Conservation (phyloP, 2,113 vertebrate species). For the Clarias gariepinus region DNA sequence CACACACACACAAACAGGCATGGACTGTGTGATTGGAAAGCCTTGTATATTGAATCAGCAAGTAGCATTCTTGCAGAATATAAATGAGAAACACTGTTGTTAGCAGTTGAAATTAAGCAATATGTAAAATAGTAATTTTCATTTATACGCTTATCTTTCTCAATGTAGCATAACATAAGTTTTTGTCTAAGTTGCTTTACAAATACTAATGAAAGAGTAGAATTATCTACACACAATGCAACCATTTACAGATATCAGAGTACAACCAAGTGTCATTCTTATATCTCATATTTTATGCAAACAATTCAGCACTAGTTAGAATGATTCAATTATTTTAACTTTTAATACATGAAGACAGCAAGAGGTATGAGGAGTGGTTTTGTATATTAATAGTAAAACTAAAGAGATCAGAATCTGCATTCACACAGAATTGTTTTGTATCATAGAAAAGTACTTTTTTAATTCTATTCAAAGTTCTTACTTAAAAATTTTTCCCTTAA, state of each 20-base stretch:
- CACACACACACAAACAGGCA: constrained; percentile 48
- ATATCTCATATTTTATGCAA: too few relatives aligned
- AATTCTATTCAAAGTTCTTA: too few relatives aligned
- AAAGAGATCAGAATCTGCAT: not conserved
- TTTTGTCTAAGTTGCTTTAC: not conserved
- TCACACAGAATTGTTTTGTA: not conserved
- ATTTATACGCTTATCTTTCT: too few relatives aligned
- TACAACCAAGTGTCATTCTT: not conserved
- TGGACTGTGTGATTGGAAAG: constrained; percentile 48
- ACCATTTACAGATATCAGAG: not conserved
- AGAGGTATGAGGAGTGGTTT: not conserved
- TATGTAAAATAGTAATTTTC: not conserved
- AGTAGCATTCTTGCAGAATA: constrained; percentile 2
- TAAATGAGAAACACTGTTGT: not conserved
- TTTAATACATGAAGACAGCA: not conserved
- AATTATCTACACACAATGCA: not conserved
- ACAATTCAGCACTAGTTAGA: too few relatives aligned
- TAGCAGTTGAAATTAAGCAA: not conserved
- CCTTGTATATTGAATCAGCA: not conserved
- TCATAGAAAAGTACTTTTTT: too few relatives aligned
- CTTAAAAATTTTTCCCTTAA: too few relatives aligned
- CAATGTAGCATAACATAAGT: not conserved
- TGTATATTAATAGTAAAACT: not conserved
- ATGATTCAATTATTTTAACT: too few relatives aligned
- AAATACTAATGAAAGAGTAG: not conserved